Base-by-base conservation (phyloP, 37 sponge, comb jelly and placozoan genomes). In the Crambe crambe region DNA sequence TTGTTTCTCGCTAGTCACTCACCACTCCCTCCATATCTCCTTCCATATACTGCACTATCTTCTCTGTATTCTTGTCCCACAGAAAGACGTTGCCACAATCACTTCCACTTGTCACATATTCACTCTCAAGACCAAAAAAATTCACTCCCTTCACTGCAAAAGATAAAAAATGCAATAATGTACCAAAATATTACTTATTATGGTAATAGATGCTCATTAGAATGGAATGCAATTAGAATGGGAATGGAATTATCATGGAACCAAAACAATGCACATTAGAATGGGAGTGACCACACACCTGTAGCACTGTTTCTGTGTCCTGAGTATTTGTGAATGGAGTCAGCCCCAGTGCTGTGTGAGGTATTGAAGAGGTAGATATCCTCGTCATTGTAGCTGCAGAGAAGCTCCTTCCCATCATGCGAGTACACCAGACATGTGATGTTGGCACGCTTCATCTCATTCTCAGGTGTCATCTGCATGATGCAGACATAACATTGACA, bases 71-170 rank as follows among this genome's bases (percentile, higher is more conserved):
- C 74, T 86, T 97, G 86, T 97, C 93, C 98, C 98, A 97, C 42
- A 97, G 70, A 57, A 95, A 97, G 36, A 97, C 87, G 56, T 97
- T 90, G 44, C 98, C 98, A 74, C 98, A 97, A 85, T 97, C 98
- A 82, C 95, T 95, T 8, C 98, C 98, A 78, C 95, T 95, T 37
- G 95, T 93, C 34, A 97, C 85, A 57, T 88, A 97, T 78, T 97
- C 98, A 75, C 90, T 89, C 27, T 72, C 37, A 31, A 88, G 89
- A 0, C 98, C 98, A 85, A 77, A 97, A 82, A 95, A 97, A 78
- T 97, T 97, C 43, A 97, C 95, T 42, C 98, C 98, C 71, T 97
- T 97, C 58, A 97, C 96, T 73, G 84, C 51, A 40, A 39, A 27
- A 58, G 70, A 65, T 31, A 32, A 34, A 5, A 65, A 30, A 65